Evolutionary conservation across 2,113 vertebrate genomes (phyloP).

Genomic region (Bufo gargarizans): DNA sequence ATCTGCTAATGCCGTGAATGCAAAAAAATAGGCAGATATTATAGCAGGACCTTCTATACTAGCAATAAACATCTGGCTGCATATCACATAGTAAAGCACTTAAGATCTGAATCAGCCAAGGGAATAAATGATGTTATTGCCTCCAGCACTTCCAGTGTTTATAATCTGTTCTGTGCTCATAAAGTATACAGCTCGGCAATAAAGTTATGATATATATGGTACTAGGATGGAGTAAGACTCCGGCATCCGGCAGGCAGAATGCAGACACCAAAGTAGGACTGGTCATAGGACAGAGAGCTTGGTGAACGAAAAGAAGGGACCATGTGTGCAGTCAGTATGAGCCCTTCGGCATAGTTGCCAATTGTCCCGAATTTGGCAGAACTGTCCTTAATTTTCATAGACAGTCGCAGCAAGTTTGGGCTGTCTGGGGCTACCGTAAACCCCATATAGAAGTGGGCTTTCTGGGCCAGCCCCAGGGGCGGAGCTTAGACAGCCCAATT

Average conservation of each 20-base stretch:
- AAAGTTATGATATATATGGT: background rate
- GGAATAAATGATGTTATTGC: constrained; percentile 4
- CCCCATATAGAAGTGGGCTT: no score
- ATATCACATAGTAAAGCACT: background rate
- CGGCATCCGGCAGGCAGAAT: background rate
- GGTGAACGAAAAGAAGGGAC: no score
- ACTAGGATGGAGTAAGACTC: background rate
- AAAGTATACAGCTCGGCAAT: constrained; percentile 3
- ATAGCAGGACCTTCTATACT: background rate
- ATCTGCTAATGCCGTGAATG: background rate
- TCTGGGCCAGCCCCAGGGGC: no score
- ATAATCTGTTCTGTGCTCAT: constrained; percentile 6
- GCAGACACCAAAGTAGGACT: background rate
- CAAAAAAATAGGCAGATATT: background rate
- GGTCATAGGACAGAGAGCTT: no score
- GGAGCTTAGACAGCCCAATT: no score
- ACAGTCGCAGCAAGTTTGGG: no score
- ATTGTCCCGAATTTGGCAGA: no score
- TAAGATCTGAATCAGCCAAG: background rate
- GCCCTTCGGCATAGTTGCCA: no score
- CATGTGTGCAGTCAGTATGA: no score
- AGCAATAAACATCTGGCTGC: background rate
- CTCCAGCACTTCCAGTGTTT: constrained; percentile 11
- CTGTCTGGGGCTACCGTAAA: no score
- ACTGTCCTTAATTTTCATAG: no score